phyloP scores from a whole-genome alignment of 2,797 vertebrate genomes.

The Pelodytes ibericus region DNA sequence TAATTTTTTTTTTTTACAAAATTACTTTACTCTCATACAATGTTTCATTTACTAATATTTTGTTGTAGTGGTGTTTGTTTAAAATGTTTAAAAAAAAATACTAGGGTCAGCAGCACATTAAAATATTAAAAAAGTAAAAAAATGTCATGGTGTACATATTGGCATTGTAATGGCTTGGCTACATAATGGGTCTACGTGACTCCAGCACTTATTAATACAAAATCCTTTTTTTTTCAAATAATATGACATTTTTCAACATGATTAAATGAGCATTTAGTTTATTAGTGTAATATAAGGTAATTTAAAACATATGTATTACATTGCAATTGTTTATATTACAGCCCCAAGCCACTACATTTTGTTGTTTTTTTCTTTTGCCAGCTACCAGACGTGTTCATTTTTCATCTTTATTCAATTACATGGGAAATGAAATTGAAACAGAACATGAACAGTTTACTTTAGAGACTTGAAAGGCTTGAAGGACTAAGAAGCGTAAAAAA shows the following conservation, averaged over 20 bases:
- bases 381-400: slow-evolving; percentile 37
- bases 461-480: slow-evolving; percentile 17
- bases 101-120: too few species aligned
- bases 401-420: slow-evolving; percentile 48
- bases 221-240: neutral
- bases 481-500: slow-evolving; percentile 18
- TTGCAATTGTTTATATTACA: slow-evolving; percentile 18
- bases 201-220: neutral
- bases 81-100: too few species aligned
- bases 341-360: slow-evolving; percentile 23
- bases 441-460: slow-evolving; percentile 12
- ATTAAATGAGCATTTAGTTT: slow-evolving; percentile 21
- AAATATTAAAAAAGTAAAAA: too few species aligned
- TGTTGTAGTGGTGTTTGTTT: too few species aligned
- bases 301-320: slow-evolving; percentile 25
- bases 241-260: neutral
- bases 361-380: slow-evolving; percentile 19
- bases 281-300: slow-evolving; percentile 13
- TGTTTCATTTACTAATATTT: too few species aligned
- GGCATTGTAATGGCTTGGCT: too few species aligned
- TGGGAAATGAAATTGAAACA: slow-evolving; percentile 37
- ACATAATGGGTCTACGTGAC: neutral
- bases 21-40: too few species aligned
- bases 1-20: too few species aligned
- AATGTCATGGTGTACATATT: too few species aligned